Evolutionary conservation across 2,797 vertebrate genomes (phyloP).

Genomic region (Cyprinodon diabolis): DNA sequence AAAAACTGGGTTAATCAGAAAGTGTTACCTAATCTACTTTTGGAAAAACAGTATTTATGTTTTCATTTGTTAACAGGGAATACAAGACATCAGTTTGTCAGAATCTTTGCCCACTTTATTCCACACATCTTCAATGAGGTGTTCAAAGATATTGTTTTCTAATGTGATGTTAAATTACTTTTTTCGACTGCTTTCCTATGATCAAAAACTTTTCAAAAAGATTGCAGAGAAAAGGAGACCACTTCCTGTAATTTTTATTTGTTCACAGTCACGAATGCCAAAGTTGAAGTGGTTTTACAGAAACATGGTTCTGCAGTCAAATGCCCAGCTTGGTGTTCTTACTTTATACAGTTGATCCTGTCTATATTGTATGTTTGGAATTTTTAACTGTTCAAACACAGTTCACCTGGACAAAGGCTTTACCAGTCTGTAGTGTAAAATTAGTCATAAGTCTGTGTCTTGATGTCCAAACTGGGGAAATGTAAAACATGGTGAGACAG

Average conservation of each 20-base stretch:
- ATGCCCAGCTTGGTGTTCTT: neutral
- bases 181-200: neutral
- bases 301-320: no score
- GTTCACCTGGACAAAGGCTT: neutral
- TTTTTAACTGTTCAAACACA: neutral
- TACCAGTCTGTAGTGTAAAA: no score
- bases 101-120: neutral
- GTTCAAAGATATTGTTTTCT: neutral
- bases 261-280: neutral
- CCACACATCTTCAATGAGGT: neutral
- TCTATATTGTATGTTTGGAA: neutral
- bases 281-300: neutral
- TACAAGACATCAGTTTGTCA: slow-evolving; percentile 13
- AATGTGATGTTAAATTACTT: neutral
- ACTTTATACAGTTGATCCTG: no score
- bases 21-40: slow-evolving; percentile 51
- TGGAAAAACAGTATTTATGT: slow-evolving; percentile 38
- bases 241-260: neutral
- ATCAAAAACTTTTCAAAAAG: neutral
- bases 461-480: neutral
- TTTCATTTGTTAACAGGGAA: slow-evolving; percentile 26
- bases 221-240: neutral
- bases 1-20: slow-evolving; percentile 58
- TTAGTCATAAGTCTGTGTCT: neutral
- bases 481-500: neutral